phyloP scores from a whole-genome alignment of 37 sponge, comb jelly and placozoan species.

The Corticium candelabrum region DNA sequence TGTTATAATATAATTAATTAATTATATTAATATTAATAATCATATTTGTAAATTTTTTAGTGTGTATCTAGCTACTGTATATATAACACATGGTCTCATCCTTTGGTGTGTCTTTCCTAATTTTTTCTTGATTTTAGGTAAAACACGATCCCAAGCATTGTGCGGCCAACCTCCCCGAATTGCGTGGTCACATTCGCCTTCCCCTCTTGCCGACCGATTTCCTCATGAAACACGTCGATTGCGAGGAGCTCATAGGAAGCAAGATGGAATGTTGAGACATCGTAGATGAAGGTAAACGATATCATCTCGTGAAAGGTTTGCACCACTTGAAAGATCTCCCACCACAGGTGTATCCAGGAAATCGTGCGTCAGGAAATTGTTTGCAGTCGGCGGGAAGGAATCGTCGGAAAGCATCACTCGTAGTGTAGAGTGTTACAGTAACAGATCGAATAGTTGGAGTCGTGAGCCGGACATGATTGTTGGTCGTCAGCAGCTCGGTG shows the following conservation, averaged over 20 bases:
- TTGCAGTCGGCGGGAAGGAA: conserved; percentile 89
- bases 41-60: no score
- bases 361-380: conserved; percentile 61
- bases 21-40: no score
- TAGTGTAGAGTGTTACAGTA: neutral
- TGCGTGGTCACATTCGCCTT: conserved; percentile 60
- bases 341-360: conserved; percentile 29
- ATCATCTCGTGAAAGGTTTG: conserved; percentile 63
- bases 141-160: conserved; percentile 54
- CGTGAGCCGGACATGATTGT: conserved; percentile 62
- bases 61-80: no score
- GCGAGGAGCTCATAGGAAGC: conserved; percentile 40
- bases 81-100: no score
- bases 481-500: conserved; percentile 75
- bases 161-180: conserved; percentile 43
- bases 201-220: conserved; percentile 67
- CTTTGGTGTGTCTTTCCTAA: neutral
- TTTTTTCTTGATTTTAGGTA: conserved; percentile 8
- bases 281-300: conserved; percentile 86
- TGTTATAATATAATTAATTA: no score
- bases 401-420: conserved; percentile 82
- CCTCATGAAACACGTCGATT: conserved; percentile 72
- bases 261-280: conserved; percentile 66
- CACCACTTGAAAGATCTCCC: conserved; percentile 15
- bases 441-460: conserved; percentile 50